These are phyloP conservation scores for Drosophila prolongata DNA, from an alignment of 2,888 invertebrate species.

Conservation along the genomic window DNA sequence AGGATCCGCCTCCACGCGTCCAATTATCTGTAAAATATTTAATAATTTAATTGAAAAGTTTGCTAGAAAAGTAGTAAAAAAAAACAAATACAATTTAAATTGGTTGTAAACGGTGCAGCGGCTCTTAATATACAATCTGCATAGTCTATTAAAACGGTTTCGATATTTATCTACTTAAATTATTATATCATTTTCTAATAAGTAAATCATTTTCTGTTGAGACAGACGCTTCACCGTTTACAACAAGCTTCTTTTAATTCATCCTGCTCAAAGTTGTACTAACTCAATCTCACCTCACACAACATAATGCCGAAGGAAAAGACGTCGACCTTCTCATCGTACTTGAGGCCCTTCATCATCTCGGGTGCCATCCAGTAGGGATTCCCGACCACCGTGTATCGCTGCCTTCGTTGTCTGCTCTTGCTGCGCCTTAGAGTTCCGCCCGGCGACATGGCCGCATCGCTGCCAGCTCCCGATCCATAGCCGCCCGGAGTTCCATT, in stretches of 20 bases:
- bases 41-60: too few species aligned
- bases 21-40: constrained; percentile 89
- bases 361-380: constrained; percentile 99
- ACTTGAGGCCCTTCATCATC: constrained; percentile 98
- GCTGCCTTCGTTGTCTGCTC: constrained; percentile 90
- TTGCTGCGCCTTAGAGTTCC: constrained; percentile 86
- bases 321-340: constrained; percentile 98
- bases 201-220: too few species aligned
- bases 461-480: constrained; percentile 19
- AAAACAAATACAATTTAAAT: too few species aligned
- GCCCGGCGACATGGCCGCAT: constrained; percentile 66
- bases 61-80: too few species aligned
- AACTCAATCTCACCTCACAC: constrained; percentile 89
- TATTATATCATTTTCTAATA: too few species aligned
- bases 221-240: not conserved
- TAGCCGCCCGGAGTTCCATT: constrained; percentile 8
- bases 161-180: too few species aligned
- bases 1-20: constrained; percentile 97
- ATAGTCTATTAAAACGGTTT: too few species aligned
- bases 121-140: too few species aligned
- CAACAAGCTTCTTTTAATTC: not conserved
- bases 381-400: constrained; percentile 98
- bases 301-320: constrained; percentile 98
- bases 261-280: too few species aligned
- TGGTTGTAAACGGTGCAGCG: too few species aligned